Base-by-base conservation (phyloP, 2,888 invertebrate genomes). In the Epicampocera succincta region DNA sequence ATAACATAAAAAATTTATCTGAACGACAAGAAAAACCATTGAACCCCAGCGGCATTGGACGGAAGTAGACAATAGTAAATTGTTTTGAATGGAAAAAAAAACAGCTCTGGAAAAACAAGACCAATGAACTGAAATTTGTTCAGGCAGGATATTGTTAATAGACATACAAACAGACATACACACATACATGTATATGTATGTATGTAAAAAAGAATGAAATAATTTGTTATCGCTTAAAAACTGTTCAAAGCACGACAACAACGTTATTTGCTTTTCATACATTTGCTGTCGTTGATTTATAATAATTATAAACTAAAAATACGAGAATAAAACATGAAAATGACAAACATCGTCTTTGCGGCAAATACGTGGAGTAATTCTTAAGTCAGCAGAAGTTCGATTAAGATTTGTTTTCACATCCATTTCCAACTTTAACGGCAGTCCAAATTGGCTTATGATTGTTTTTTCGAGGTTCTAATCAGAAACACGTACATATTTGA, bases 271-370 rank as follows among this genome's bases (percentile, higher is more conserved):
- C 56, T 56, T 40, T 46, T 46, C 6, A 8, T 60, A 38, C 13
- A n/a, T 48, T 71, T 54, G 52, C 38, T 58, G 44, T 42, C 58
- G 76, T 80, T 80, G 80, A 76, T 76, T 80, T 71, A 65, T 75
- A 71, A 75, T 71, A 80, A 76, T 76, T 76, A 71, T 42, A 80
- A 33, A 33, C 8, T 33, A 33, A 76, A 71, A 72, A 40, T 17
- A 46, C 5, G 2, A 44, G n/a, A 13, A 56, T 73, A 48, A 17
- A 68, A 56, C 33, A 68, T 42, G 46, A 66, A 40, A 25, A 9
- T n/a, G 46, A 40, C 38, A 8, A 0, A 5, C 15, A n/a, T 19
- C 15, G 9, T 17, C 13, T 61, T 15, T 12, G 2, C 12, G n/a
- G 13, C 13, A 13, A 19, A 19, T 8, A 66, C 5, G 19, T 4